Percentiles rank a stretch among this genome's conserved stretches.
phyloP scores from a whole-genome alignment of 2,888 invertebrate genomes.

The Chorisops tibialis region DNA sequence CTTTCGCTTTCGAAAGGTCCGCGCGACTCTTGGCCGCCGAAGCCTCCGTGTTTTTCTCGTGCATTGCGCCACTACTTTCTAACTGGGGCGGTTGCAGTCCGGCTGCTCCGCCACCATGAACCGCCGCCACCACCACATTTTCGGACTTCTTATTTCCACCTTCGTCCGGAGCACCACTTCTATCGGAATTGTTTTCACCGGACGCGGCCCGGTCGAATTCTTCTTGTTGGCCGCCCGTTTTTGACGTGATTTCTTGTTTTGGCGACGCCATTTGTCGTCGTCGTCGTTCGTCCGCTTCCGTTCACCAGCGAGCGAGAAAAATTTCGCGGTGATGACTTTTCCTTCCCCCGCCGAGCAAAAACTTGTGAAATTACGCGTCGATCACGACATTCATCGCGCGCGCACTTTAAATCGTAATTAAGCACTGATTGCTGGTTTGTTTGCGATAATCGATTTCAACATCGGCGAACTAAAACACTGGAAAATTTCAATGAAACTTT shows the following conservation, averaged over 20 bases:
- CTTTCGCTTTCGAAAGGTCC: no score
- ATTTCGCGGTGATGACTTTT: not conserved
- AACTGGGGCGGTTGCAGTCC: no score
- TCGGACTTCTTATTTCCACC: not conserved
- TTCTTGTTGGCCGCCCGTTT: not conserved
- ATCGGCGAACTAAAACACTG: not conserved
- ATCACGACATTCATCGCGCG: not conserved
- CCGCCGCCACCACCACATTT: not conserved
- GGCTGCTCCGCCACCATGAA: not conserved
- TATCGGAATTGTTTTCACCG: not conserved
- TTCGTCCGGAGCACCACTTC: not conserved
- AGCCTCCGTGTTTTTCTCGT: not conserved
- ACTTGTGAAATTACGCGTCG: not conserved
- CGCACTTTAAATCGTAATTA: not conserved
- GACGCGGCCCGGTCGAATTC: no score
- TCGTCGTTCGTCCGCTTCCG: not conserved
- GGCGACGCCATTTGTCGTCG: conserved; percentile 16
- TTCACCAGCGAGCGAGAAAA: not conserved
- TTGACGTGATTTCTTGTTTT: conserved; percentile 14
- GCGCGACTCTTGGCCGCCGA: not conserved
- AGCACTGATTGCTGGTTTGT: not conserved
- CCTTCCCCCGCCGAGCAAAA: not conserved
- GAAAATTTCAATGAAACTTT: not conserved
- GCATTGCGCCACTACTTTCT: no score
- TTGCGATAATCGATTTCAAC: not conserved